Evolutionary conservation across 2,888 invertebrate species (phyloP), one percentile per base, ranked within the genome.

Genomic region (Agrotis exclamationis): DNA sequence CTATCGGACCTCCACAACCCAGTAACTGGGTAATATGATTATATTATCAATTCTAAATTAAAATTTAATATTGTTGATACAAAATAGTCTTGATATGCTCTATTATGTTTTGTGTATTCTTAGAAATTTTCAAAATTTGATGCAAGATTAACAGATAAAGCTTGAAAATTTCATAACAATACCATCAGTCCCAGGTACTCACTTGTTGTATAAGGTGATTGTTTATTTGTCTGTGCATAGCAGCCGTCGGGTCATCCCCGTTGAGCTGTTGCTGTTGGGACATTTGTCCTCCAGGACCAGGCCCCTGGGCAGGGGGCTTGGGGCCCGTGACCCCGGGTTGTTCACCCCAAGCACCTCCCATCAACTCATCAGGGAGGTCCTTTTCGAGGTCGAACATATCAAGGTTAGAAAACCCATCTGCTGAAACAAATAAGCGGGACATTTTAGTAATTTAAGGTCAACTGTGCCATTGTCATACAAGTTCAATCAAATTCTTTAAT

Each of bases 371-470:
- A 58, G 99, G 99, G 87, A 99, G 97, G 94, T 98, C 98, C 95
- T 98, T 98, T 95, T 99, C 99, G 94, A 99, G 97, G 96, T 98
- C 98, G 93, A 98, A 98, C 97, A 98, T 98, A 92, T 98, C 98
- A 83, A 97, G 97, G 96, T 98, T 98, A 85, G 98, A 97, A 93
- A 98, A 97, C 93, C 98, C 97, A 97, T 98, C 98, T 97, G 95
- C 84, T 89, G 89, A 89, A 93, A 91, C 74, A 92, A 89, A 54
- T 64, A 63, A 24, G 16, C 48, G 9, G 11, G 4, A n/a, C 20
- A 33, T 70, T 39, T 62, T 47, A 67, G 68, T 20, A 13, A 68
- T 45, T 72, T 28, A 63, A 44, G 54, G 28, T 22, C 51, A 24
- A 11, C n/a, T 60, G 33, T 20, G 57, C 13, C 3, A 20, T 22